These are phyloP conservation scores for Dryadula phaetusa DNA, from an alignment of 2,888 invertebrate species.

Conservation along the genomic window DNA sequence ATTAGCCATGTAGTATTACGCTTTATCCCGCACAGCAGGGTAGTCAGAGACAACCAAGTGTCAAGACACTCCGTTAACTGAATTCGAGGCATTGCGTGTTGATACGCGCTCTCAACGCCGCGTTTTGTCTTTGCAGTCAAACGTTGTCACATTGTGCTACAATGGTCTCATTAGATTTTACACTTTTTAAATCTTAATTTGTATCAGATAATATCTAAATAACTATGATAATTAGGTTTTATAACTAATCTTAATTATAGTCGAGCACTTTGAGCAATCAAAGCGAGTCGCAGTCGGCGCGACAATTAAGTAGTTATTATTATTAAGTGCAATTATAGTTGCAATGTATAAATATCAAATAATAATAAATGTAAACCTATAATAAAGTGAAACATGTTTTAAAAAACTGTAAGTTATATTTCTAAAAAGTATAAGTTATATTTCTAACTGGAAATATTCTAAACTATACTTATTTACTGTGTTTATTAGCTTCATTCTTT, in stretches of 20 bases:
- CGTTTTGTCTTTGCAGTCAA: too few species aligned
- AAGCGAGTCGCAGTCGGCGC: slow-evolving; percentile 45
- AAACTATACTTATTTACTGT: neutral
- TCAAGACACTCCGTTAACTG: too few species aligned
- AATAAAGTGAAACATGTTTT: slow-evolving; percentile 1
- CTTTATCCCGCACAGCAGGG: too few species aligned
- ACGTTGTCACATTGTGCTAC: too few species aligned
- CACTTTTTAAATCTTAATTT: neutral
- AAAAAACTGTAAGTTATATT: slow-evolving; percentile 4
- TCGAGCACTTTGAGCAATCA: slow-evolving; percentile 45
- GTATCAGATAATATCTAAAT: slow-evolving; percentile 3
- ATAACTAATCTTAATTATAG: slow-evolving; percentile 39
- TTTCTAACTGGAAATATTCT: slow-evolving; percentile 5
- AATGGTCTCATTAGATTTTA: neutral
- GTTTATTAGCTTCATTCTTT: too few species aligned
- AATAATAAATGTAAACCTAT: slow-evolving; percentile 24
- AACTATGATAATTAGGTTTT: slow-evolving; percentile 26
- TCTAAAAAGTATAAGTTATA: neutral
- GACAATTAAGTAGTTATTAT: slow-evolving; percentile 48
- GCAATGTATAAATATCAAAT: slow-evolving; percentile 31
- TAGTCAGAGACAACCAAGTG: too few species aligned
- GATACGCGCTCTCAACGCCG: too few species aligned
- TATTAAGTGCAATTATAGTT: slow-evolving; percentile 46
- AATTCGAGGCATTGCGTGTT: too few species aligned
- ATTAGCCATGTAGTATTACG: too few species aligned